Evolutionary conservation across 2,113 vertebrate genomes (phyloP).

Genomic region (Siphamia tubifer): DNA sequence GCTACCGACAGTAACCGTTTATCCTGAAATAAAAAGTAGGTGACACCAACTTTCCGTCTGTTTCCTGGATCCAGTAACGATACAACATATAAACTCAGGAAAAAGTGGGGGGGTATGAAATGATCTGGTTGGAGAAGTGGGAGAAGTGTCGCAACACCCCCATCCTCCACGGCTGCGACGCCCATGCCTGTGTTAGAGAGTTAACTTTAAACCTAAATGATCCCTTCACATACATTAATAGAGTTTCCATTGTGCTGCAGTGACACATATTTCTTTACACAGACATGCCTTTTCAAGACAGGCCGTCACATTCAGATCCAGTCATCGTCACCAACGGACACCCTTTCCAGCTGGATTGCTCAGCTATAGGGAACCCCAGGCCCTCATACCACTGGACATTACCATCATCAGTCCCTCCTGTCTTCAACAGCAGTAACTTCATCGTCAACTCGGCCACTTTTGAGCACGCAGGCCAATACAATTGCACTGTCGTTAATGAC

Average conservation of each 20-base stretch:
- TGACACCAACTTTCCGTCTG: too few relatives aligned
- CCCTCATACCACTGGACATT: constrained; percentile 30
- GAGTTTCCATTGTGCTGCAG: not conserved
- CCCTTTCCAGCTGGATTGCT: constrained; percentile 32
- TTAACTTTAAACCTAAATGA: not conserved
- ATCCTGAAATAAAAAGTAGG: too few relatives aligned
- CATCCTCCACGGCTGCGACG: too few relatives aligned
- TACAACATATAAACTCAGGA: too few relatives aligned
- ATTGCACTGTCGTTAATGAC: not conserved
- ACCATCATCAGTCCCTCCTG: accelerated
- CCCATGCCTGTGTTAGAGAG: too few relatives aligned
- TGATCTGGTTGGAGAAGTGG: too few relatives aligned
- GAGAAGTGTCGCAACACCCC: too few relatives aligned
- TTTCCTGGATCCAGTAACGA: too few relatives aligned
- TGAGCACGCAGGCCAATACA: constrained; percentile 19
- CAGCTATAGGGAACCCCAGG: constrained; percentile 32
- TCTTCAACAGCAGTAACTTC: not conserved
- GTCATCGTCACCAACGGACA: not conserved
- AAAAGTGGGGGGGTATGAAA: too few relatives aligned
- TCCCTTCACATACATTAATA: not conserved
- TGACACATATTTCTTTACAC: not conserved
- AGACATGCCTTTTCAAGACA: constrained; percentile 5
- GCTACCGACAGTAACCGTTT: too few relatives aligned
- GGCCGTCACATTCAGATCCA: accelerated
- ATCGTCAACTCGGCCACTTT: not conserved